These are phyloP conservation scores for Urosaurus nigricauda DNA, from an alignment of 2,797 vertebrate species.

Conservation along the genomic window DNA sequence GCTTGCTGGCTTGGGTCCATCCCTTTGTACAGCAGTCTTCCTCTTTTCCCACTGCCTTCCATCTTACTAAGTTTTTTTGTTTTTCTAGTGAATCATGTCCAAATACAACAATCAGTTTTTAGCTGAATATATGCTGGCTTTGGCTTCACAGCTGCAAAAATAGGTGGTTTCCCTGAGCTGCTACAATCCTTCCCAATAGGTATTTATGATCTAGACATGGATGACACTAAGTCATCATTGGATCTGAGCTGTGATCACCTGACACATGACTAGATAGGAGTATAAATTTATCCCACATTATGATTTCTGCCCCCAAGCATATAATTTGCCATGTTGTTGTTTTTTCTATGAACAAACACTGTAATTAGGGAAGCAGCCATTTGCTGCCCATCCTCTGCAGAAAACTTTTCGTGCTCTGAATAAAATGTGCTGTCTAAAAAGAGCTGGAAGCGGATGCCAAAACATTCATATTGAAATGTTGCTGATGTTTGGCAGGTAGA, in stretches of 20 bases:
- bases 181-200: not conserved
- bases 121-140: not conserved
- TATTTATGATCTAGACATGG: not conserved
- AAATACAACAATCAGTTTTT: not conserved
- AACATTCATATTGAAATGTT: not conserved
- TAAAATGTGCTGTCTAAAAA: not conserved
- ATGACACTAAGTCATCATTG: not conserved
- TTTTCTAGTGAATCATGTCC: too few relatives aligned
- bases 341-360: not conserved
- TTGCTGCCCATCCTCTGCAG: not conserved
- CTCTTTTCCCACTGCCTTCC: too few relatives aligned
- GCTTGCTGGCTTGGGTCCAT: too few relatives aligned
- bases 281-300: not conserved
- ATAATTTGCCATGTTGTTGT: slow-evolving; percentile 5
- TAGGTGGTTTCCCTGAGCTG: not conserved
- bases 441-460: not conserved
- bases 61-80: too few relatives aligned
- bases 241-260: not conserved
- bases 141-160: not conserved
- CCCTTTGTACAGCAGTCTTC: too few relatives aligned
- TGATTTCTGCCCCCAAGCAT: not conserved
- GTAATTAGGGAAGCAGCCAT: slow-evolving; percentile 13
- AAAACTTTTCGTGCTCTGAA: not conserved
- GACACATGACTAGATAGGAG: not conserved
- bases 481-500: not conserved